Percentiles rank a stretch among this genome's conserved stretches.
phyloP scores from a whole-genome alignment of 2,888 invertebrate species.

The Pyrrhopygopsis socrates region DNA sequence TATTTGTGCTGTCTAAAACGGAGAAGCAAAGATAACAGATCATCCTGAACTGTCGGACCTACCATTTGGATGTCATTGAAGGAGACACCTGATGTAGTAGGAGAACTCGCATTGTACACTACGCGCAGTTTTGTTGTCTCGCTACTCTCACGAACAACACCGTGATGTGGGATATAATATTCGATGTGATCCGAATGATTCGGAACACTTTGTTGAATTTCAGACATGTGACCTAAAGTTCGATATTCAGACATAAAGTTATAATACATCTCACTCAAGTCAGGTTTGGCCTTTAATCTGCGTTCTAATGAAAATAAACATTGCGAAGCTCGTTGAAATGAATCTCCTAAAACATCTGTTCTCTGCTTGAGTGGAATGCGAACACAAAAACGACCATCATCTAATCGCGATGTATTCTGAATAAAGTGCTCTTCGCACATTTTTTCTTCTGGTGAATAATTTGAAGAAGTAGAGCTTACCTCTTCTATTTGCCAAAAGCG shows the following conservation, averaged over 20 bases:
- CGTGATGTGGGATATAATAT: neutral
- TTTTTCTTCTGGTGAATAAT: constrained; percentile 25
- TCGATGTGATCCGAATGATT: neutral
- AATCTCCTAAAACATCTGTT: neutral
- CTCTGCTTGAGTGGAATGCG: neutral
- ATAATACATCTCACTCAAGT: neutral
- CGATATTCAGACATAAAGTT: neutral
- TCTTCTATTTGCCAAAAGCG: constrained; percentile 43
- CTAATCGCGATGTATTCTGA: constrained; percentile 35
- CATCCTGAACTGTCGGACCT: constrained; percentile 76
- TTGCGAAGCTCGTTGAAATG: neutral
- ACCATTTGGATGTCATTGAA: constrained; percentile 71
- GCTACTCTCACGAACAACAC: neutral
- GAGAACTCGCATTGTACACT: constrained; percentile 45
- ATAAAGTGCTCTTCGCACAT: constrained; percentile 64
- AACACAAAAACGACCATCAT: neutral
- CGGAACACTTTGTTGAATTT: neutral
- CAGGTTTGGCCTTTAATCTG: neutral
- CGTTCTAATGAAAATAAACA: neutral
- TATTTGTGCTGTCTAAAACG: constrained; percentile 70
- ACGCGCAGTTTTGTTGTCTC: constrained; percentile 65
- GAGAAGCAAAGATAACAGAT: constrained; percentile 75
- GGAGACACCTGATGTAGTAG: constrained; percentile 45
- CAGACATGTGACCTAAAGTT: neutral
- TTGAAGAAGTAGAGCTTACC: constrained; percentile 13